Percentiles rank a stretch among this genome's conserved stretches.
Conservation (phyloP, 2,888 invertebrate species). For the Tyria jacobaeae region DNA sequence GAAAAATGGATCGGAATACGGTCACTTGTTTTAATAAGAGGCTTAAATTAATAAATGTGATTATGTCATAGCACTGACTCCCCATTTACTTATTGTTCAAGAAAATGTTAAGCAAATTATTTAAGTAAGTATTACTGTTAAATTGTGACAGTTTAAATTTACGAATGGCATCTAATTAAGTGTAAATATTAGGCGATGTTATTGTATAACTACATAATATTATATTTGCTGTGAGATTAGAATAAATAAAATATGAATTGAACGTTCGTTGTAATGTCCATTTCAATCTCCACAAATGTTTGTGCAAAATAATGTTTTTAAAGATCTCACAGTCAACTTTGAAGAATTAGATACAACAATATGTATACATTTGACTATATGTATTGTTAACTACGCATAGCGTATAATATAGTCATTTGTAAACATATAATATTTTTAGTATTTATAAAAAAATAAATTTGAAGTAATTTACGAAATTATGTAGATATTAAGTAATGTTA, state of each 20-base stretch:
- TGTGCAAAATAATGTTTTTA: constrained; percentile 18
- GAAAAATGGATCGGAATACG: constrained; percentile 10
- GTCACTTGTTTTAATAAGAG: constrained; percentile 39
- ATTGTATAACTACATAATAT: constrained; percentile 19
- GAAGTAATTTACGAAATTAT: constrained; percentile 38
- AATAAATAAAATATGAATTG: constrained; percentile 15
- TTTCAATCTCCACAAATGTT: constrained; percentile 18
- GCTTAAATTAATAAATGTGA: constrained; percentile 41
- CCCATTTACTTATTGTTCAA: constrained; percentile 46
- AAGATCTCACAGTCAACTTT: constrained; percentile 42
- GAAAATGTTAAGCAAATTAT: constrained; percentile 44
- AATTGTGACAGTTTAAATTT: constrained; percentile 44
- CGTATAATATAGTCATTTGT: constrained; percentile 35
- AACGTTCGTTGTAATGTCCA: constrained; percentile 21
- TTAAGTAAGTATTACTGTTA: constrained; percentile 50
- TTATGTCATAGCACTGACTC: constrained; percentile 36
- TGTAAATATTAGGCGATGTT: constrained; percentile 47
- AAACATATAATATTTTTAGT: constrained; percentile 27
- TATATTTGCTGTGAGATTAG: constrained; percentile 61
- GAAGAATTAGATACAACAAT: constrained; percentile 19
- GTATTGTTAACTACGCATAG: constrained; percentile 31
- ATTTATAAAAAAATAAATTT: constrained; percentile 15
- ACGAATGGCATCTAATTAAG: constrained; percentile 40
- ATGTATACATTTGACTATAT: constrained; percentile 26
- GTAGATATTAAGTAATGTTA: constrained; percentile 60